phyloP scores from a whole-genome alignment of 2,888 invertebrate genomes.

The Lottia scabra region DNA sequence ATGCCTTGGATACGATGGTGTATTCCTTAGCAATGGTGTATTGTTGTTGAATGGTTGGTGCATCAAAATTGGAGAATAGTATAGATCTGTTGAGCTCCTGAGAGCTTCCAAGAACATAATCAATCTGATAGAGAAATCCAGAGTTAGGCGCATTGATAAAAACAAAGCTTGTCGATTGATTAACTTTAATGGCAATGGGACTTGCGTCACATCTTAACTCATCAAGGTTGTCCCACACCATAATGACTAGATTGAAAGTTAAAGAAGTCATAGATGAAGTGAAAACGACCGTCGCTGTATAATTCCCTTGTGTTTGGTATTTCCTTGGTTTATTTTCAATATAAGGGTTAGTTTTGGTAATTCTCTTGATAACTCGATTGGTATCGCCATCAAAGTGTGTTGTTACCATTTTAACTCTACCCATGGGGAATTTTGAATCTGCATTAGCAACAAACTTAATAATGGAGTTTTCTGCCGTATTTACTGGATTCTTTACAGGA shows the following conservation, averaged over 20 bases:
- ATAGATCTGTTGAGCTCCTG: not conserved
- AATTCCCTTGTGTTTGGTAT: constrained; percentile 2
- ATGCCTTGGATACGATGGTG: not conserved
- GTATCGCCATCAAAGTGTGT: no score
- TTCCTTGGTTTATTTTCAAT: not conserved
- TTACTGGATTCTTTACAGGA: no score
- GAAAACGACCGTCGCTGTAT: not conserved
- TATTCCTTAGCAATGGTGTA: not conserved
- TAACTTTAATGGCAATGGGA: not conserved
- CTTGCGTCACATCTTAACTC: not conserved
- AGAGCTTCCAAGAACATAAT: constrained; percentile 2
- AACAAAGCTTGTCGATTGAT: not conserved
- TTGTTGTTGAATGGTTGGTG: not conserved
- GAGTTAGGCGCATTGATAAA: not conserved
- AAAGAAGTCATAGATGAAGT: not conserved
- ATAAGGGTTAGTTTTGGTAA: no score
- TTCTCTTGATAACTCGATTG: no score
- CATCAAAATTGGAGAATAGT: not conserved
- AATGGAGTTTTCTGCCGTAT: no score
- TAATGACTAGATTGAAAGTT: not conserved
- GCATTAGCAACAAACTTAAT: no score
- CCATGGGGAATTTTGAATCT: no score
- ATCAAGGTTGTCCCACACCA: constrained; percentile 9
- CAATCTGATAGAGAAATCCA: not conserved
- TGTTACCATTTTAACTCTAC: no score